Evolutionary conservation across 2,113 vertebrate genomes (phyloP), one percentile per base, ranked within the genome.

Genomic region (Pteropus alecto): DNA sequence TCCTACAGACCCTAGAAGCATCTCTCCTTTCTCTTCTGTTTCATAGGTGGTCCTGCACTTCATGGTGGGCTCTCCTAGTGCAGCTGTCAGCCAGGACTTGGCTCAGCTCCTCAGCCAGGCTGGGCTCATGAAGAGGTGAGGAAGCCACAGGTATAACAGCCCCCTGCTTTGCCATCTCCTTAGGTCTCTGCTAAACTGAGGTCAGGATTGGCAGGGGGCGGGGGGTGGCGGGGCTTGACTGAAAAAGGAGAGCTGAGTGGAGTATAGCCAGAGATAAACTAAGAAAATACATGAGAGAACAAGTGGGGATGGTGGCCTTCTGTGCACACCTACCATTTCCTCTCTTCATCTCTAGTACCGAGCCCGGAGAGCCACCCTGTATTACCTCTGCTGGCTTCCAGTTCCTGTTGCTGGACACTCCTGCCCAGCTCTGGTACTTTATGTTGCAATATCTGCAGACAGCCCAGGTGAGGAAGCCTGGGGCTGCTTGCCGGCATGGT

Each of bases 361-460:
- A 99, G 78, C 97, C 98, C 5, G 99, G 99, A 68, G 99, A 99
- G 78, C 99, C 99, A 0, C 99, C 99, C 0, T 99, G 99, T 90
- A 99, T 99, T 97, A 99, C 99, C 7, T 99, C 99, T 0, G 99
- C 99, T 0, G 99, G 99, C 60, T 99, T 99, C 98, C 99, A 99
- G 98, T 99, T 99, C 98, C 98, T 99, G 43, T 96, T 99, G 0
- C 97, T 99, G 96, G 99, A 99, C 98, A 99, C 99, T 0, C 98
- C 99, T 15, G 99, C 99, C 84, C 99, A 99, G 98, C 98, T 99
- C 28, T 99, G 99, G 99, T 99, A 99, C 98, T 99, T 99, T 94
- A 99, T 99, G 90, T 98, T 99, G 82, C 99, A 99, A 98, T 99
- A 99, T 96, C 99, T 99, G 92, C 99, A 99, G 95, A 99, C 99